Evolutionary conservation across 2,888 invertebrate species (phyloP), one percentile per base, ranked within the genome.

Genomic region (Cylloceria caligata): DNA sequence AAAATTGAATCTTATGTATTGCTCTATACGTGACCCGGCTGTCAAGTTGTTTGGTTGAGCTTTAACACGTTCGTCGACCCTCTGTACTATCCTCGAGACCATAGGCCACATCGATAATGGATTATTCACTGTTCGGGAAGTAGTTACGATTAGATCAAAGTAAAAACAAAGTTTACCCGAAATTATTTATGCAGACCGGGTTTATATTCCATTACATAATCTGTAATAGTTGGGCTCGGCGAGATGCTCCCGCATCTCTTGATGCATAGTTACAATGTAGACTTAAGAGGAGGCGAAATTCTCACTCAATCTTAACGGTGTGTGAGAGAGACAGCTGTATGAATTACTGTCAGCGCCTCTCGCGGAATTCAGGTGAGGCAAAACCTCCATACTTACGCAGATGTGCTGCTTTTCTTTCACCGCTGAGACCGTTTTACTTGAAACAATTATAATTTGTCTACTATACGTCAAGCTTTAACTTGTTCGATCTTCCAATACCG

Each of bases 1-100:
- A 4, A 60, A 60, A 79, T 67, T 73, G 30, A 60, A 64, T 55
- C 55, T 1, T 27, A 4, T 1, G 4, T 27, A 13, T n/a, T 55
- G 27, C 1, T 27, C 13, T 27, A 27, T 27, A 55, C 13, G 27
- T 27, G 27, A 52, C 11, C 3, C 11, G 55, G 4, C 5, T 13
- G n/a, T 55, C 27, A 27, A 24, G 0, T 27, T 24, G 24, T 11
- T 6, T 2, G 1, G 2, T 24, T 9, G 24, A 49, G 7, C 13
- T 49, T 49, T 11, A 0, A 49, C 1, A 13, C 11, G 24, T 9
- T 11, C 24, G 13, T 24, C n/a, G n/a, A 55, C 55, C 0, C 27
- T 52, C 27, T 27, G 55, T n/a, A 27, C 1, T 27, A 45, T 42
- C n/a, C 0, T 3, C n/a, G 42, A n/a, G 13, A 42, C 42, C 13